Percentiles rank a stretch among this genome's conserved stretches.
phyloP scores from a whole-genome alignment of 2,797 vertebrate genomes.

The Sebastes matsubarae region DNA sequence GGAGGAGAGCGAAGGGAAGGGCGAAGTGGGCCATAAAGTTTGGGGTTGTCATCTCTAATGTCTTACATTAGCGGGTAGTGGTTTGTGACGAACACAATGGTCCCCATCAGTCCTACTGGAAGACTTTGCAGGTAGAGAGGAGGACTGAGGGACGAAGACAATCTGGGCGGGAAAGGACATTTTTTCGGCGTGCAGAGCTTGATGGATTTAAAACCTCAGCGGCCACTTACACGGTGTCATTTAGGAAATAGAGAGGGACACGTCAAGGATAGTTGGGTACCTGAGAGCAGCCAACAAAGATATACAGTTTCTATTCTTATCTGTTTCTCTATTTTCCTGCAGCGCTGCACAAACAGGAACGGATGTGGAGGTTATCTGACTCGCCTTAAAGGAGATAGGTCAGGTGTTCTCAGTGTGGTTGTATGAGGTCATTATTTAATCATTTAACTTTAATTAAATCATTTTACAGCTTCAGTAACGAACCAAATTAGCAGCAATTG shows the following conservation, averaged over 20 bases:
- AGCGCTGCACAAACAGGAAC: not conserved
- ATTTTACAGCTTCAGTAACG: not conserved
- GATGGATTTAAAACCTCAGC: not conserved
- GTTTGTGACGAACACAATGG: constrained; percentile 61
- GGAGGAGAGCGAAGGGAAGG: not conserved
- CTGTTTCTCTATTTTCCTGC: not conserved
- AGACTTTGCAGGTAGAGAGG: constrained; percentile 11
- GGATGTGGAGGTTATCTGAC: not conserved
- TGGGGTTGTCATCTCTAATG: constrained; percentile 41
- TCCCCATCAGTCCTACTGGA: constrained; percentile 47
- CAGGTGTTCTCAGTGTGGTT: too few relatives aligned
- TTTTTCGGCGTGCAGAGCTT: not conserved
- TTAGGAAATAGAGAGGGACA: not conserved
- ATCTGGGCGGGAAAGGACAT: too few relatives aligned
- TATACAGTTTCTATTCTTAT: not conserved
- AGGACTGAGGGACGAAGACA: not conserved
- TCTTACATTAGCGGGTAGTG: constrained; percentile 53
- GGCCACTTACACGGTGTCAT: not conserved
- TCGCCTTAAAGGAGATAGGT: too few relatives aligned
- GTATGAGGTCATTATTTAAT: too few relatives aligned
- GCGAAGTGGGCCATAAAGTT: constrained; percentile 28
- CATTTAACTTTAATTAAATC: not conserved
- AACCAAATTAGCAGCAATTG: too few relatives aligned
- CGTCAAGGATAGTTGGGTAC: not conserved
- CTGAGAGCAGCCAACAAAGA: not conserved